Evolutionary conservation across 1,140 invertebrate genomes (phyloP), one percentile per base, ranked within the genome.

Genomic region (Parasteatoda tepidariorum): DNA sequence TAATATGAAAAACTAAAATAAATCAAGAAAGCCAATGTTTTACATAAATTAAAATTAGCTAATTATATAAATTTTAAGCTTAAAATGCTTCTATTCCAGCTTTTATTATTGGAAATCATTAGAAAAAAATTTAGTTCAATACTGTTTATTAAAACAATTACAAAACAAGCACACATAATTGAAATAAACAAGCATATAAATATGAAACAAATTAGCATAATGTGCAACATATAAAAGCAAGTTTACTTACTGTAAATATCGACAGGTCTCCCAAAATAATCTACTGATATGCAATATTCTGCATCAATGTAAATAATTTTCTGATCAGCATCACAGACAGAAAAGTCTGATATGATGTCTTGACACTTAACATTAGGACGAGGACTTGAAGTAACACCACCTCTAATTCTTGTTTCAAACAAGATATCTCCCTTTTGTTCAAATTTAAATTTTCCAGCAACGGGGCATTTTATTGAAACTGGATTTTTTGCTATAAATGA

Each of bases 391-490:
- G 97, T 99, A 0, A 98, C 95, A 88, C 97, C 97, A 66, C 97
- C 96, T 48, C 97, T 90, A 87, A 98, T 98, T 88, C 97, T 91
- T 3, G 97, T 98, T 89, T 94, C 94, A 88, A 98, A 98, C 22
- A 91, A 92, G 59, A 96, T 93, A 85, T 97, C 95, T 34, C 95
- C 96, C 86, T 90, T 92, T 90, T 99, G 97, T 0, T 93, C 93
- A 87, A 99, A 99, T 88, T 94, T 95, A 87, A 96, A 99, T 89
- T 98, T 98, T 9, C 98, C 97, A 59, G 96, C 97, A 1, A 99
- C 93, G 0, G 98, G 97, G 89, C 97, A 99, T 66, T 95, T 92
- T 7, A 99, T 94, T 4, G 96, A 94, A 0, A 96, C 93, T 0
- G 97, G 97, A 89, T 97, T 94, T 88, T 95, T 94, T 31, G 96